These are phyloP conservation scores for Tupaia tana DNA, from an alignment of 2,113 vertebrate species.

Conservation along the genomic window DNA sequence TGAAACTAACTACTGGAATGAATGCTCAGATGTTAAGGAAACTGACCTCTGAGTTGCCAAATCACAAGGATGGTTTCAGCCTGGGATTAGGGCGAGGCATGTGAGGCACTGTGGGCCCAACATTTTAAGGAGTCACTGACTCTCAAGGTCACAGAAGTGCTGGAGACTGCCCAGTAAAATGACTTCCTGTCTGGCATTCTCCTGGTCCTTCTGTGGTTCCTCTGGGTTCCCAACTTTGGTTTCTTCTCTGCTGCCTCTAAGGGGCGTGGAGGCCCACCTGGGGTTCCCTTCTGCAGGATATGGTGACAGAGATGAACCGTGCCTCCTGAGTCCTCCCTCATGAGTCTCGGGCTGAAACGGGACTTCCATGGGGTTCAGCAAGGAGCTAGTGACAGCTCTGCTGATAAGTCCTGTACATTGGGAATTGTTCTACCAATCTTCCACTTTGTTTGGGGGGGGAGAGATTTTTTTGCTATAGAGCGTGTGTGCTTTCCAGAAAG, in stretches of 20 bases:
- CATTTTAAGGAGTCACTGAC: background rate
- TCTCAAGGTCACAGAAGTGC: background rate
- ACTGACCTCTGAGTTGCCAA: background rate
- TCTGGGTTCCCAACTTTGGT: background rate
- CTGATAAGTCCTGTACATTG: background rate
- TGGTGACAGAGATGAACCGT: background rate
- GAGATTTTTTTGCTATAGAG: no score
- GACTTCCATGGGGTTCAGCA: background rate
- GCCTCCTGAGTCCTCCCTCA: background rate
- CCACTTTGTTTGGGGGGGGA: no score
- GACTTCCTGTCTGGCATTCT: background rate
- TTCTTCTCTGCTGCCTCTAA: background rate
- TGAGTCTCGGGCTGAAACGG: background rate
- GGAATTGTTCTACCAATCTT: background rate
- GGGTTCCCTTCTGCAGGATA: background rate
- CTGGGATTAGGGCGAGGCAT: background rate
- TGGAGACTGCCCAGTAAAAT: background rate
- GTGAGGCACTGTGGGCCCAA: background rate
- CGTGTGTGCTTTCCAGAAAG: no score
- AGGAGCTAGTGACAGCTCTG: background rate
- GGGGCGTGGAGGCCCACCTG: background rate
- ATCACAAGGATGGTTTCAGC: background rate
- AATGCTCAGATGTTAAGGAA: background rate
- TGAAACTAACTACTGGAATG: background rate
- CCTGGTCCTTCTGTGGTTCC: background rate